Base-by-base conservation (phyloP, 2,113 vertebrate genomes). In the Ariopsis seemanni region DNA sequence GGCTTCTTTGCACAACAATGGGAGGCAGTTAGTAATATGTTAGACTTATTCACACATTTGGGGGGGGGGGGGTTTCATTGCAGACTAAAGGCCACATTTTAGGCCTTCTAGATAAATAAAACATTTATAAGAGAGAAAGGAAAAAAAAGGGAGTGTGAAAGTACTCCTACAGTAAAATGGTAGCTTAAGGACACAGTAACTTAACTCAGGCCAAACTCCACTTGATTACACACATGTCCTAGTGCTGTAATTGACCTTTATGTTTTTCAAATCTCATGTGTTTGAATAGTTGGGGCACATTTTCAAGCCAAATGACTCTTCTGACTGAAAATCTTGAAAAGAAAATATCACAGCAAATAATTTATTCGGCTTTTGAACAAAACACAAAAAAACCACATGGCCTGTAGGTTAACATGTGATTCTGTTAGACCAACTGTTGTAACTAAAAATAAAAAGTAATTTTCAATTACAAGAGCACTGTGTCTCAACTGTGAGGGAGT, bases 391-490 rank as follows among this genome's bases (percentile, higher is more conserved):
- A 53, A 53, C 1, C 5, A 9, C 42, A 42, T 50, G 58, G 42
- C 6, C 27, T 30, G 18, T 22, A 11, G 42, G 22, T 14, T 67
- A 30, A 75, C 12, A 50, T 9, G 20, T 63, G 52, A 6, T 84
- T 84, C 34, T 27, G 8, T 50, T n/a, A 58, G 25, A 60, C 20
- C 14, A 85, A 9, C 2, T 27, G n/a, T 27, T 62, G 7, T 53
- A 79, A 17, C 55, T 42, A 17, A 52, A 85, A 78, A 86, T 65
- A 67, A 86, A 80, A 15, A 50, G 7, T 30, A 9, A 63, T 20
- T 58, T 1, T 30, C 12, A 57, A 60, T 82, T 58, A 74, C 34
- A 74, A 87, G 82, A 55, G 15, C 67, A 82, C 55, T 87, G 34
- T 62, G 27, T 87, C 55, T 85, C 55, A 25, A 50, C 42, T 60